These are phyloP conservation scores for Nipponacmea schrenckii DNA, from an alignment of 2,888 invertebrate genomes.

Conservation along the genomic window DNA sequence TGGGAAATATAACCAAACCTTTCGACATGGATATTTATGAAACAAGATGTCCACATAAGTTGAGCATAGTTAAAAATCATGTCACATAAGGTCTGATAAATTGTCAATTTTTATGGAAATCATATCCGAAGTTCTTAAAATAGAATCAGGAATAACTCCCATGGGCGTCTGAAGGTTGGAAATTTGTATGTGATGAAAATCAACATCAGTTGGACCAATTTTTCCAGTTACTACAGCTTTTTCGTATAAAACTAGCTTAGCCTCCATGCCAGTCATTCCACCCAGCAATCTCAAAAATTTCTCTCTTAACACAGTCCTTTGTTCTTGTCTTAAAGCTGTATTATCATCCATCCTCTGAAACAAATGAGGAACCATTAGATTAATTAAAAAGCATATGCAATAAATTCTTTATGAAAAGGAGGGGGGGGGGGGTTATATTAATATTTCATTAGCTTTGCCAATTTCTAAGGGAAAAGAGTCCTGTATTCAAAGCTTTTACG, in stretches of 20 bases:
- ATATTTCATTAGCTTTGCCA: no score
- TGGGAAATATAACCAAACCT: no score
- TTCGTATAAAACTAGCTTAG: slow-evolving; percentile 50
- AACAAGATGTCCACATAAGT: not conserved
- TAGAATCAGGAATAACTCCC: slow-evolving; percentile 57
- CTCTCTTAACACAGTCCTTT: slow-evolving; percentile 58
- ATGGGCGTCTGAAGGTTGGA: slow-evolving; percentile 57
- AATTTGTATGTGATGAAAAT: slow-evolving; percentile 51
- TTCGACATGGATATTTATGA: no score
- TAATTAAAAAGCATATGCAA: not conserved
- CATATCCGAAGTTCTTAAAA: slow-evolving; percentile 55
- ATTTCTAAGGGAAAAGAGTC: no score
- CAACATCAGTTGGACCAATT: slow-evolving; percentile 48
- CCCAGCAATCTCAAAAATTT: slow-evolving; percentile 58
- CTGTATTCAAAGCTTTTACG: no score
- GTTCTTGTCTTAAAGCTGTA: slow-evolving; percentile 41
- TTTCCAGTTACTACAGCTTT: slow-evolving; percentile 51
- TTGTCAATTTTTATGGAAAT: slow-evolving; percentile 31
- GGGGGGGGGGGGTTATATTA: no score
- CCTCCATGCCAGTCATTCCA: slow-evolving; percentile 42
- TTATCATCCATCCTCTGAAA: not conserved
- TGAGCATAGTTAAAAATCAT: not conserved
- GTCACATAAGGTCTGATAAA: not conserved
- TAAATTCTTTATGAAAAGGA: no score
- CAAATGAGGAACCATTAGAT: not conserved